Evolutionary conservation across 2,797 vertebrate genomes (phyloP).

Genomic region (Crocodylus rhombifer): DNA sequence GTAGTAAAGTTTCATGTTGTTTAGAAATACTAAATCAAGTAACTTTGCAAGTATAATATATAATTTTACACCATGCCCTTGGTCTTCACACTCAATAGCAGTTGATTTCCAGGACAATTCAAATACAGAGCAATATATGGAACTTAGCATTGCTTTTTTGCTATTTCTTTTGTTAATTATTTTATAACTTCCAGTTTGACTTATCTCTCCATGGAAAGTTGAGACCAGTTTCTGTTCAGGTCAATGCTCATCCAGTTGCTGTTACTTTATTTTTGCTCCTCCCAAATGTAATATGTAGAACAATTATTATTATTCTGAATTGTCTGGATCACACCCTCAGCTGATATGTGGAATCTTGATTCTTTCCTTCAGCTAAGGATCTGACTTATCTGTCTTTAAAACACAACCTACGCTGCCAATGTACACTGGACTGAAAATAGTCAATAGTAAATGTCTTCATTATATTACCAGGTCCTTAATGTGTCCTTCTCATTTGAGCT

Average conservation of each 20-base stretch:
- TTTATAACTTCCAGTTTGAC: background rate
- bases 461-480: conserved; percentile 90
- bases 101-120: conserved; percentile 10
- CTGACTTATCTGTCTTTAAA: background rate
- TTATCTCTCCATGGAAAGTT: background rate
- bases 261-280: conserved; percentile 18
- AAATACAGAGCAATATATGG: background rate
- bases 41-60: background rate
- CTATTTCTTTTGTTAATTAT: background rate
- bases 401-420: background rate
- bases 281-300: background rate
- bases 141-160: conserved; percentile 1
- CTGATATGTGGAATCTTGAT: background rate
- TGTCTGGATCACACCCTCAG: background rate
- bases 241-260: background rate
- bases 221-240: background rate
- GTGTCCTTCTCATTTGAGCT: conserved; percentile 97
- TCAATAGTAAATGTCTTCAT: background rate
- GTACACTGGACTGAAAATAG: background rate
- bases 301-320: background rate
- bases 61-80: background rate
- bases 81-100: background rate
- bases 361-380: background rate
- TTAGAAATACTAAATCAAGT: background rate
- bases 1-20: conserved; percentile 12